Base-by-base conservation (phyloP, 2,113 vertebrate genomes). In the Eclectus roratus region DNA sequence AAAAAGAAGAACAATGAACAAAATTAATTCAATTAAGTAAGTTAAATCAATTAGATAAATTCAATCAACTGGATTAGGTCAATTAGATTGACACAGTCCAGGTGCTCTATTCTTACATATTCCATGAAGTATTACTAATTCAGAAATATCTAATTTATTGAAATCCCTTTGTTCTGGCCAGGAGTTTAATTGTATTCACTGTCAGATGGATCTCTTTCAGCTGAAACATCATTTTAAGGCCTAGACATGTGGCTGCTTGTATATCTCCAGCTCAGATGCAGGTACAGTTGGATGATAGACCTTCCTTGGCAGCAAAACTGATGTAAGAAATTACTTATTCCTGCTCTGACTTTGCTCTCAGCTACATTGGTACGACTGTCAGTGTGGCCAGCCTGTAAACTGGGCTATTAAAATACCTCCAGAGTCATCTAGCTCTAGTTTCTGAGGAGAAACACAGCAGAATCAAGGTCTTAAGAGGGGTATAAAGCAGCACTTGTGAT, bases 41-140 rank as follows among this genome's bases (percentile, higher is more conserved):
- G 2, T 85, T 85, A 71, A 89, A 93, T 70, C 53, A 91, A 83
- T 90, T 80, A 80, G 28, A 73, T 78, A 77, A 89, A 88, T 73
- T 65, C 13, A 91, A 80, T 91, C 37, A 90, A 73, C 80, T 80
- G 33, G 46, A 70, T 92, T 83, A 83, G n/a, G 88, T 90, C 53
- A 85, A 91, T 88, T 85, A 97, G 50, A 78, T 20, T 81, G 86
- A 74, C 71, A 83, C 35, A 88, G 18, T 44, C 46, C 61, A 90
- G 33, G 64, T 80, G 61, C 35, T 92, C 28, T 43, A 20, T 37
- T 72, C n/a, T 35, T 80, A 52, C 13, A 71, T 80, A 70, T 68
- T 47, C 20, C 47, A 74, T 71, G 6, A 88, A 73, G 19, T 55
- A 81, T 83, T 90, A 83, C 25, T 70, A 78, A 50, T 71, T 77